Evolutionary conservation across 2,888 invertebrate species (phyloP), one percentile per base, ranked within the genome.

Genomic region (Scaptomyza cyrtandrae): DNA sequence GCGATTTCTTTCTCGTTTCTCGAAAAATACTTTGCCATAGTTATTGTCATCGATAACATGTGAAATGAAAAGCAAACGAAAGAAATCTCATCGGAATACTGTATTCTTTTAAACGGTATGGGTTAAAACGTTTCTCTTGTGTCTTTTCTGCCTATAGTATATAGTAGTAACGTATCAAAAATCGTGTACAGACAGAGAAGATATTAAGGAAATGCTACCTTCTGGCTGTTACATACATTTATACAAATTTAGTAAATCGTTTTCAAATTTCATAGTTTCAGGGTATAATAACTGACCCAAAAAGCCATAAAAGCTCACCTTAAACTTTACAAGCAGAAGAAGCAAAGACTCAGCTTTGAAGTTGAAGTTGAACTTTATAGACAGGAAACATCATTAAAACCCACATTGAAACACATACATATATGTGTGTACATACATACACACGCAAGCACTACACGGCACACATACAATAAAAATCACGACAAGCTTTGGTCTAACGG

Each of bases 351-450:
- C 61, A 72, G 59, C 68, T 68, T 81, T 78, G 65, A 84, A 81
- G 81, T 78, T 84, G 67, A 81, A 78, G 81, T 78, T 84, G 67
- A 81, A 78, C 76, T 84, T 75, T 82, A 86, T 81, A 86, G 84
- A 75, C 86, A 81, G 88, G 84, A 86, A 86, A 88, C 86, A 88
- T 84, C 84, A 86, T 84, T 84, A 86, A 77, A 86, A 88, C 77
- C 83, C 77, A 80, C 85, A 85, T 87, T 86, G 86, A 29, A 29
- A 80, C 70, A 84, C 77, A 84, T 77, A 78, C 70, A 76, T 69
- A 74, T 62, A n/a, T n/a, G n/a, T n/a, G n/a, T n/a, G n/a, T n/a
- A 77, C 41, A 53, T 45, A 46, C 50, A 19, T 50, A 43, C 57
- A 72, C 54, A 53, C 50, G 44, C 41, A 60, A 49, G 63, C 37